Evolutionary conservation across 2,797 vertebrate species (phyloP).

Genomic region (Petrocephalus schoutedeni): DNA sequence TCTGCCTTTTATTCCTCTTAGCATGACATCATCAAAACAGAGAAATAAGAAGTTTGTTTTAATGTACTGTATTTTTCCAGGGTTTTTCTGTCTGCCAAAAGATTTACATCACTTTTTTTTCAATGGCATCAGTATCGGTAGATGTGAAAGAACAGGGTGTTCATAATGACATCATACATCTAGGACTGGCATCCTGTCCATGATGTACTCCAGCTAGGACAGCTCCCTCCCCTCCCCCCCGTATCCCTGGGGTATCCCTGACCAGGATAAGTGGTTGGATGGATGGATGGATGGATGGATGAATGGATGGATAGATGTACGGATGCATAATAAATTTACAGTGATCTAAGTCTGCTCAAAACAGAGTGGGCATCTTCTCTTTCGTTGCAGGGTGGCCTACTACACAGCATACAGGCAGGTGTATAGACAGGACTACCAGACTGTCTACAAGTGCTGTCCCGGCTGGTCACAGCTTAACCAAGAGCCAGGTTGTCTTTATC

Average conservation of each 20-base stretch:
- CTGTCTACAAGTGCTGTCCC: slow-evolving; percentile 56
- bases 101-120: background rate
- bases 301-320: background rate
- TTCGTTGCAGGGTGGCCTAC: slow-evolving; percentile 57
- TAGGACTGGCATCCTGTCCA: background rate
- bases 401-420: slow-evolving; percentile 56
- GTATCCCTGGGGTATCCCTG: no score
- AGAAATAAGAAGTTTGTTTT: background rate
- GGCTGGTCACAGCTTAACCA: slow-evolving; percentile 60
- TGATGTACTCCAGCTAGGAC: background rate
- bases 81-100: background rate
- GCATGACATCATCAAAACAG: background rate
- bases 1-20: background rate
- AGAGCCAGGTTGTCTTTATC: slow-evolving; percentile 57
- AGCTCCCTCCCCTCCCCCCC: background rate
- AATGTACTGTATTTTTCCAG: background rate
- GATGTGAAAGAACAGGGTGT: background rate
- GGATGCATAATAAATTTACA: background rate
- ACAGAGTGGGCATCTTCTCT: background rate
- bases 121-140: background rate
- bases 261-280: background rate
- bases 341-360: background rate
- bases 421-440: slow-evolving; percentile 49
- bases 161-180: background rate
- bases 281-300: background rate